Evolutionary conservation across 2,888 invertebrate genomes (phyloP), one percentile per base, ranked within the genome.

Genomic region (Pammene fasciana): DNA sequence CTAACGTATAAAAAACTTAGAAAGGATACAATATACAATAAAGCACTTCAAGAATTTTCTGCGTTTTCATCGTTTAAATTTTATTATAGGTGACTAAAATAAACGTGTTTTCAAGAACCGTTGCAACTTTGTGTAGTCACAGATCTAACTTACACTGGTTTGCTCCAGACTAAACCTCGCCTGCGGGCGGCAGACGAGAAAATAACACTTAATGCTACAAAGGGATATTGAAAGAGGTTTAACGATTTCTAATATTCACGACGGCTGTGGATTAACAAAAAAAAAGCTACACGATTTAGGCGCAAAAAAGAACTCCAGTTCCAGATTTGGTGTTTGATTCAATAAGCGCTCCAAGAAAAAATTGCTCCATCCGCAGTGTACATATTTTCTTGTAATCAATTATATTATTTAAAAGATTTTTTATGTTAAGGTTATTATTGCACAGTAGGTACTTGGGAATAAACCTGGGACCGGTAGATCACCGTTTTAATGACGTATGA

Each of bases 201-300:
- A 34, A 54, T 34, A 7, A n/a, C 34, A 13, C 18, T 41, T 18
- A 38, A 41, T 41, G 41, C 9, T 14, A 62, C 52, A 62, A 62
- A 62, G 50, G 62, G 62, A 52, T 62, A 62, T 62, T 62, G 52
- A 52, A 62, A 41, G n/a, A 52, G 52, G 50, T 50, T 50, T 18
- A 52, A 41, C 62, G 41, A 41, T 62, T 62, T 62, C 50, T 41
- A 62, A 62, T 52, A 52, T 52, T 26, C 9, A 61, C 13, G 61
- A 45, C 34, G 50, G 50, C 10, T 10, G 61, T 18, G 61, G 38
- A 62, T 61, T 60, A 16, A 26, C 26, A 50, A 50, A 62, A 34
- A 38, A 50, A 26, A 43, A 46, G 46, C 34, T 16, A 5, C 52
- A 62, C 13, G 41, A 52, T 18, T n/a, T 48, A 48, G 41, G 18